Evolutionary conservation across 2,113 vertebrate genomes (phyloP).

Genomic region (Procavia capensis): DNA sequence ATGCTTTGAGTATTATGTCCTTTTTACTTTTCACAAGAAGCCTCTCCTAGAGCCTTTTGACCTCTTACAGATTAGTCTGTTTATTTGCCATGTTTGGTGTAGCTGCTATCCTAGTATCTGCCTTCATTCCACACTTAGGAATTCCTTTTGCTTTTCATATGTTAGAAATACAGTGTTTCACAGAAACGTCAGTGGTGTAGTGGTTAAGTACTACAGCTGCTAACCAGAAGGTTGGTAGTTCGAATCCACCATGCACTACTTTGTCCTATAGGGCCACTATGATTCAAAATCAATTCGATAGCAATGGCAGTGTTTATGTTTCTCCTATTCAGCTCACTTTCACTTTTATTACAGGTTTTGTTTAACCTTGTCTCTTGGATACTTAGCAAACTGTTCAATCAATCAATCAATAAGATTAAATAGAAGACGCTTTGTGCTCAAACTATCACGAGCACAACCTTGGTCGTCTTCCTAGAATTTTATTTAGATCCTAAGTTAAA

Average conservation of each 20-base stretch:
- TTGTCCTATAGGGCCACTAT: no score
- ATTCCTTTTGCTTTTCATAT: neutral
- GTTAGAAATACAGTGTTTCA: neutral
- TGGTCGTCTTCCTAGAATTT: neutral
- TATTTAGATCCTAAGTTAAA: neutral
- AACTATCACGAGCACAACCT: neutral
- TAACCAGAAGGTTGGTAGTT: no score
- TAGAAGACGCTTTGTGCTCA: neutral
- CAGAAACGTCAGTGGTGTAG: no score
- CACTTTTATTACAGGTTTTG: neutral
- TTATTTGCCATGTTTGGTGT: neutral
- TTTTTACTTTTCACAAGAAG: neutral
- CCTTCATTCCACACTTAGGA: neutral
- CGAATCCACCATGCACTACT: no score
- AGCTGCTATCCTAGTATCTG: neutral
- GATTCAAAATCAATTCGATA: no score
- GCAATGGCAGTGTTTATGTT: no score
- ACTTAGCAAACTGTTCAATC: neutral
- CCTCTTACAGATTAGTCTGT: neutral
- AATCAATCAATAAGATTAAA: neutral
- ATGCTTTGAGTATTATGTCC: neutral
- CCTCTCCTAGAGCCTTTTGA: neutral
- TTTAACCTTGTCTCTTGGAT: neutral
- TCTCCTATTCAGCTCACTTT: neutral
- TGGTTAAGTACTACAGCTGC: no score